Evolutionary conservation across 1,140 invertebrate species (phyloP), one percentile per base, ranked within the genome.

Genomic region (Drosophila novamexicana): DNA sequence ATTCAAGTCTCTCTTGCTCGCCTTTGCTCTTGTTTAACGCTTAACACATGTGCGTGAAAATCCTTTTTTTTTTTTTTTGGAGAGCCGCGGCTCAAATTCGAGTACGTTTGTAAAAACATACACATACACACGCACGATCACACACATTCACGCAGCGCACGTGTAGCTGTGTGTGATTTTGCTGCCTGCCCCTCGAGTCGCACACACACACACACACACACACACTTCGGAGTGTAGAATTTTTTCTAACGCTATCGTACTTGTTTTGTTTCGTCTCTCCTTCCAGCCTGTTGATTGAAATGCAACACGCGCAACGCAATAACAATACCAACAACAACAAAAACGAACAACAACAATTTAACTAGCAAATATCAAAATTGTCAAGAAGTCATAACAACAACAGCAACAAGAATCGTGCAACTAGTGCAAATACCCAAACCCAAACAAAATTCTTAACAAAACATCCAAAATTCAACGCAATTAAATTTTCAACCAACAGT

Each of bases 21-120:
- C 45, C 65, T 14, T 52, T 66, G 32, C 40, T 47, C 22, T 18
- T 29, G 39, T 61, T 66, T 42, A 58, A 56, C 63, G 68, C 52
- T 47, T 75, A 50, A 69, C 79, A 82, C 76, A 86, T 85, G 75
- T 81, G 75, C 72, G 82, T 79, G 68, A 86, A 81, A 78, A 79
- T 81, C 80, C 71, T 80, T 84, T 79, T 73, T 66, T 74, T 61
- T 29, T n/a, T 49, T 49, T 18, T 18, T 16, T 16, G 6, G 40
- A 63, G 72, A 74, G 54, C 39, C 65, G 56, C 64, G 54, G 39
- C 64, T 56, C 14, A 39, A 61, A 50, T n/a, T 37, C 42, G 29
- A 44, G 53, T 47, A 58, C 79, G 50, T 32, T 58, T 18, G 39
- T 42, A 29, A n/a, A 39, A 29, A 61, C 40, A 52, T 22, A 53